Conservation (phyloP, 2,888 invertebrate genomes). For the Dicyrtomina minuta region DNA sequence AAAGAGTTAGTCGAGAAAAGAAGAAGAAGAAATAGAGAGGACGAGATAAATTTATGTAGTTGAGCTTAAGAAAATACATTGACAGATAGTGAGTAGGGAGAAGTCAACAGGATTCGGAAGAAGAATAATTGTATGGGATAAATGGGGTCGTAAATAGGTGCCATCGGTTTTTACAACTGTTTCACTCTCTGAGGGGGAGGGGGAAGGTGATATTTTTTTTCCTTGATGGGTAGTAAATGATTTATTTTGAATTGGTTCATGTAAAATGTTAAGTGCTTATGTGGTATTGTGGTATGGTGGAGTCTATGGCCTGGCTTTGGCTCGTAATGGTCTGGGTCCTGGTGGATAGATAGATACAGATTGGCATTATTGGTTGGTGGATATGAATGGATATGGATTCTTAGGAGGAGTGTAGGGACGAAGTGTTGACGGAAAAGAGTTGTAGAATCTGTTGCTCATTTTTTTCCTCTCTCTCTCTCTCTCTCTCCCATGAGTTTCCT, state of each 20-base stretch:
- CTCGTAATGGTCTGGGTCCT: no score
- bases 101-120: neutral
- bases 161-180: conserved; percentile 26
- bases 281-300: neutral
- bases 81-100: neutral
- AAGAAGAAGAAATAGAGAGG: no score
- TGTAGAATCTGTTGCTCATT: conserved; percentile 31
- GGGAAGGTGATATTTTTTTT: conserved; percentile 4
- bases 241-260: conserved; percentile 20
- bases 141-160: conserved; percentile 29
- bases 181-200: conserved; percentile 1
- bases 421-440: conserved; percentile 18
- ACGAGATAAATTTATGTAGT: no score
- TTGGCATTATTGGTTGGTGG: neutral
- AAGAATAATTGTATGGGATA: conserved; percentile 30
- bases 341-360: neutral
- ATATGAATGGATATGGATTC: neutral
- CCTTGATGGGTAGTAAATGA: conserved; percentile 20
- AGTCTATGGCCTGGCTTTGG: no score
- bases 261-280: conserved; percentile 1
- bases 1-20: no score
- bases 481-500: neutral
- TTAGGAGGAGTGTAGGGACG: neutral
- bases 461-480: neutral
- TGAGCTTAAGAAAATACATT: no score